Percentiles rank a stretch among this genome's conserved stretches.
Evolutionary conservation across 2,113 vertebrate genomes (phyloP).

Genomic region (Cebus imitator): DNA sequence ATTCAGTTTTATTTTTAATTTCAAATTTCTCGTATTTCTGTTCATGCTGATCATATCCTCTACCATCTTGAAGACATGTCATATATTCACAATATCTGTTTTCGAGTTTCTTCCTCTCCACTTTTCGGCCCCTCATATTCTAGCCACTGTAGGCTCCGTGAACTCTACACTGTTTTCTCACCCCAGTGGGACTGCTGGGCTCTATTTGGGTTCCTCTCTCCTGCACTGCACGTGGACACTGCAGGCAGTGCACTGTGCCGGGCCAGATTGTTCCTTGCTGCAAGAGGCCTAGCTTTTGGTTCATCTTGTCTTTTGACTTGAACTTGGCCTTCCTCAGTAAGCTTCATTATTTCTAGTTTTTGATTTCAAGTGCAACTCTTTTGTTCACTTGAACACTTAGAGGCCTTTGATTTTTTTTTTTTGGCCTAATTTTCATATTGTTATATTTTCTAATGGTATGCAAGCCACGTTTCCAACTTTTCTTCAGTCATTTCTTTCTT

Average conservation of each 20-base stretch:
- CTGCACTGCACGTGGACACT: background rate
- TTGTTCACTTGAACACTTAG: background rate
- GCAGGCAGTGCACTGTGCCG: rapidly evolving
- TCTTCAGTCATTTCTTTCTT: background rate
- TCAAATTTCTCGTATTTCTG: background rate
- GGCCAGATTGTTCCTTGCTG: background rate
- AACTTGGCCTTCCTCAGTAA: background rate
- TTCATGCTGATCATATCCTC: background rate
- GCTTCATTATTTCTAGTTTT: background rate
- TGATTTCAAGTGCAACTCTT: background rate
- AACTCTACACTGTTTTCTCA: background rate
- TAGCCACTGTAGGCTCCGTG: rapidly evolving
- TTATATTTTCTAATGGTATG: background rate
- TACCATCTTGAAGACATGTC: background rate
- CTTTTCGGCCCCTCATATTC: too few relatives aligned
- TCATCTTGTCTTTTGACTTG: background rate
- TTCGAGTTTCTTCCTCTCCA: background rate
- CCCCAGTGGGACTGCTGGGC: background rate
- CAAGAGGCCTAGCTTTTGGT: background rate
- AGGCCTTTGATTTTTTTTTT: background rate
- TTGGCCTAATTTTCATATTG: background rate
- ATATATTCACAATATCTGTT: too few relatives aligned
- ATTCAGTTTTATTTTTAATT: background rate
- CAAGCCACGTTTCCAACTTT: background rate
- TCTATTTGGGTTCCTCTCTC: background rate